phyloP scores from a whole-genome alignment of 2,797 vertebrate genomes.

The Kryptopterus vitreolus region DNA sequence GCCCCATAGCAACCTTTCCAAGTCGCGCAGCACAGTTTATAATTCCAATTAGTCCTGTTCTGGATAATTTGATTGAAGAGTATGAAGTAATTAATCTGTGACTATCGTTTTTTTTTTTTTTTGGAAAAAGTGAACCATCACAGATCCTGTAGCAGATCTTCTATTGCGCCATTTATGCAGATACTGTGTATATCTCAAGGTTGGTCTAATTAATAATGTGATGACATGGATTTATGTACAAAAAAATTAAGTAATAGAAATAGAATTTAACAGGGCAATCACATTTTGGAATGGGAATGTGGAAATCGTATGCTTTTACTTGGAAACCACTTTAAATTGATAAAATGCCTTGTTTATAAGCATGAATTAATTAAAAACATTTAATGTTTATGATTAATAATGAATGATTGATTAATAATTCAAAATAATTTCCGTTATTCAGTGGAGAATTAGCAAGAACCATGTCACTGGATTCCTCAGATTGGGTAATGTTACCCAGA shows the following conservation, averaged over 20 bases:
- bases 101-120: background rate
- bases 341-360: background rate
- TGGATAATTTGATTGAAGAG: slow-evolving; percentile 33
- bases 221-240: background rate
- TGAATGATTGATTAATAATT: no score
- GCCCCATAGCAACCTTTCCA: slow-evolving; percentile 45
- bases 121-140: background rate
- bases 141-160: background rate
- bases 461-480: background rate
- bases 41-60: slow-evolving; percentile 54
- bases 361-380: background rate
- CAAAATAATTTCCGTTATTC: background rate
- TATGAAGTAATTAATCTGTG: slow-evolving; percentile 4
- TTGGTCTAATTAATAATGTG: background rate
- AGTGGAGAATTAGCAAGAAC: background rate
- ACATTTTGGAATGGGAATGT: background rate
- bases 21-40: slow-evolving; percentile 34
- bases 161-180: background rate
- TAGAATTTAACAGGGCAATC: background rate
- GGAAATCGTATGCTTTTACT: background rate
- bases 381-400: no score
- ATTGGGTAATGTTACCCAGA: no score
- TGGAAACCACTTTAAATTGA: background rate
- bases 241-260: background rate
- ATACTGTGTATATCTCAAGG: background rate